phyloP scores from a whole-genome alignment of 2,113 vertebrate genomes.

The Myotis yumanensis region DNA sequence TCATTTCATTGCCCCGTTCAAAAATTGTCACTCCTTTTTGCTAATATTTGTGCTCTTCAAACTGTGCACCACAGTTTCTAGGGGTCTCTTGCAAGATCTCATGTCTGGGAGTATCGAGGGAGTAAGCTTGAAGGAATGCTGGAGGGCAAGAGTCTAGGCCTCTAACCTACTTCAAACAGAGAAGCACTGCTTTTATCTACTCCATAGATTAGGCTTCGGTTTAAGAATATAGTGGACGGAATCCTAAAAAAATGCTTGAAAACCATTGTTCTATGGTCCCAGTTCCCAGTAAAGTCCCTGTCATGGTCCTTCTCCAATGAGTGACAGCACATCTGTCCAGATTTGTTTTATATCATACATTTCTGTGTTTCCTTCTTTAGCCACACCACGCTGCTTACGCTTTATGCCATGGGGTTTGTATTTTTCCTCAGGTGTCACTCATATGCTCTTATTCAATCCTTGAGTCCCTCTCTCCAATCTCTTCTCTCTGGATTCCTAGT shows the following conservation, averaged over 20 bases:
- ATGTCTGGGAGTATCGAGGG: neutral
- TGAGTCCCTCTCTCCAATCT: neutral
- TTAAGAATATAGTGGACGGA: neutral
- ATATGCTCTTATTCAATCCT: neutral
- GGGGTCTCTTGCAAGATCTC: neutral
- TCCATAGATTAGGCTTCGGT: neutral
- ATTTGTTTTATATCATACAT: neutral
- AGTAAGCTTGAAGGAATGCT: neutral
- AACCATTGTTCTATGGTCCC: neutral
- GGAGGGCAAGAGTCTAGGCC: neutral
- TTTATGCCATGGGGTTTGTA: neutral
- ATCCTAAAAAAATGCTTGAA: neutral
- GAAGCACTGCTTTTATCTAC: neutral
- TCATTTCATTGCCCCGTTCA: neutral
- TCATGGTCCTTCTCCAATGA: neutral
- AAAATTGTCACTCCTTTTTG: neutral
- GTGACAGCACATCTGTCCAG: neutral
- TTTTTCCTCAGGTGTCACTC: neutral
- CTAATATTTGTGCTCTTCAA: conserved; percentile 18
- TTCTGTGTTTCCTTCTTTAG: neutral
- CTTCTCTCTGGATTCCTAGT: neutral
- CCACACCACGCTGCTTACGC: neutral
- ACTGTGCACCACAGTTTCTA: neutral
- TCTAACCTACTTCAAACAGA: neutral
- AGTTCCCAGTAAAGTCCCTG: neutral